Evolutionary conservation across 1,140 invertebrate species (phyloP).

Genomic region (Megathymus violae): DNA sequence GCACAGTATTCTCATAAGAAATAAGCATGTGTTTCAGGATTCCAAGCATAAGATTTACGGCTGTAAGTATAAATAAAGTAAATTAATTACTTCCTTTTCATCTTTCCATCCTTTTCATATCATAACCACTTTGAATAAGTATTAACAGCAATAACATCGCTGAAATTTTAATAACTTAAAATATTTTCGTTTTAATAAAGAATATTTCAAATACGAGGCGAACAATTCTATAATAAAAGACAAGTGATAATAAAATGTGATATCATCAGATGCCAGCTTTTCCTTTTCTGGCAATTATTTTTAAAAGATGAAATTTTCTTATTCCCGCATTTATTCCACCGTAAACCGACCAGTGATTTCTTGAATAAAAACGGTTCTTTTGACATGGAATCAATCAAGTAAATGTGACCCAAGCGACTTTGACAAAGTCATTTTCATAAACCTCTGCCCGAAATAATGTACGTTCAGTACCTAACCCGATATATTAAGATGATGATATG

Average conservation of each 20-base stretch:
- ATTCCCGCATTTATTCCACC: constrained; percentile 38
- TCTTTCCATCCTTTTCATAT: no score
- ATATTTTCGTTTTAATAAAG: background rate
- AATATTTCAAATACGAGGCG: background rate
- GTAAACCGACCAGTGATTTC: constrained; percentile 41
- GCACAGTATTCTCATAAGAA: no score
- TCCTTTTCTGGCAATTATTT: constrained; percentile 35
- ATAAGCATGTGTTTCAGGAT: no score
- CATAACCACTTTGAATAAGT: no score
- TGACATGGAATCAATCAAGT: constrained; percentile 52
- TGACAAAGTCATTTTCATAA: constrained; percentile 26
- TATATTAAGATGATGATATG: constrained; percentile 17
- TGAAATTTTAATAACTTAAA: background rate
- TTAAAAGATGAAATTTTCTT: constrained; percentile 29
- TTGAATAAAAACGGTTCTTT: constrained; percentile 50
- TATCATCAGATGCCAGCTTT: constrained; percentile 28
- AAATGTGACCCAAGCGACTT: constrained; percentile 46
- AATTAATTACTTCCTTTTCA: no score
- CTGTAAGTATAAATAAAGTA: no score
- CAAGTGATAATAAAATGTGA: constrained; percentile 17
- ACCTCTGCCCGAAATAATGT: constrained; percentile 10
- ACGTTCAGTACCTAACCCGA: constrained; percentile 1
- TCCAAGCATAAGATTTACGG: no score
- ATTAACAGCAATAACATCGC: background rate
- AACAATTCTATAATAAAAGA: constrained; percentile 2